These are phyloP conservation scores for Solea solea DNA, from an alignment of 2,113 vertebrate genomes.

Conservation along the genomic window DNA sequence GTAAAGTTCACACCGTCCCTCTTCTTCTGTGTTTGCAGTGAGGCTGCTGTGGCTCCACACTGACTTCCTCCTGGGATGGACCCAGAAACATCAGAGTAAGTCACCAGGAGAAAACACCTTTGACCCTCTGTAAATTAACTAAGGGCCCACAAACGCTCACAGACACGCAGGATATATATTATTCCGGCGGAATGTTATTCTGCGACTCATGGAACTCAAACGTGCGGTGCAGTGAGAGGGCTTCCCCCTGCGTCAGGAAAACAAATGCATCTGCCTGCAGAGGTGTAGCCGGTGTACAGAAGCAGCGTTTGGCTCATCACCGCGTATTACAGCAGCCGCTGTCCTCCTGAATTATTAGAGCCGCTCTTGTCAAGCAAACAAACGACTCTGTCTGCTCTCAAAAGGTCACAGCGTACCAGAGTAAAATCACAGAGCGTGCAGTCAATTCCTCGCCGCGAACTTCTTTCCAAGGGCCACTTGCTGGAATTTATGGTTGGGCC, in stretches of 20 bases:
- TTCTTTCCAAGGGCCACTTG: slow-evolving; percentile 64
- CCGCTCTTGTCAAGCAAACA: slow-evolving; percentile 71
- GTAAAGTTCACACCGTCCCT: not conserved
- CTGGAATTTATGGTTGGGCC: slow-evolving; percentile 71
- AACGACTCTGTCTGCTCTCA: slow-evolving; percentile 71
- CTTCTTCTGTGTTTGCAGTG: not conserved
- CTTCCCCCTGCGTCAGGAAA: slow-evolving; percentile 27
- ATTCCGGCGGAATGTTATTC: not conserved
- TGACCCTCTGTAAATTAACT: not conserved
- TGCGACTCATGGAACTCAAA: slow-evolving; percentile 1
- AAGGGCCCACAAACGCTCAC: slow-evolving; percentile 35
- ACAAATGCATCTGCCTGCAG: slow-evolving; percentile 38
- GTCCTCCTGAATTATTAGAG: slow-evolving; percentile 73
- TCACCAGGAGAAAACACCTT: too few relatives aligned
- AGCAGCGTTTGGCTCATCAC: slow-evolving; percentile 53
- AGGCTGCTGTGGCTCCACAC: not conserved
- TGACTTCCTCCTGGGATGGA: too few relatives aligned
- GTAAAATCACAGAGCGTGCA: slow-evolving; percentile 68
- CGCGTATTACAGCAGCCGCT: slow-evolving; percentile 46
- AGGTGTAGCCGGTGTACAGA: slow-evolving; percentile 43
- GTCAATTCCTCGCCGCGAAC: slow-evolving; percentile 53
- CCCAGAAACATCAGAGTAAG: too few relatives aligned
- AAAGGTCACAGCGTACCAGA: slow-evolving; percentile 73
- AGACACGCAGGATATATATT: slow-evolving; percentile 8
- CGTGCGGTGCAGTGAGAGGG: slow-evolving; percentile 5